phyloP scores from a whole-genome alignment of 1,140 invertebrate species.

The Sesamia nonagrioides region DNA sequence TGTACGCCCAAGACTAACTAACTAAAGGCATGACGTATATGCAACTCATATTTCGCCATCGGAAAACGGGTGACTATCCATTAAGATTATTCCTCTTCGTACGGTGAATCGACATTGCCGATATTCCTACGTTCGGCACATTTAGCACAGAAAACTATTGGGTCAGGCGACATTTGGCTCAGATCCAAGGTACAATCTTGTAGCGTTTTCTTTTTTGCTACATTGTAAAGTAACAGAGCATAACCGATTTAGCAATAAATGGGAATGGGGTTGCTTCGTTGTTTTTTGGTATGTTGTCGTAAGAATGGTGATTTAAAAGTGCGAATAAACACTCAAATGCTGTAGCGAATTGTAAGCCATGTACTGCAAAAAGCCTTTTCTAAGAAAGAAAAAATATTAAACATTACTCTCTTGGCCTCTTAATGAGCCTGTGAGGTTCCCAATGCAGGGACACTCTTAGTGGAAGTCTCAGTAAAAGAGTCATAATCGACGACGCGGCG shows the following conservation, averaged over 20 bases:
- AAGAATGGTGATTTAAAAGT: no score
- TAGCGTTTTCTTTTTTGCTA: conserved; percentile 55
- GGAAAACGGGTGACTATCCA: conserved; percentile 16
- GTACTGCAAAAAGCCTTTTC: no score
- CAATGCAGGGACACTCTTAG: no score
- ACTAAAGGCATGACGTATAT: background rate
- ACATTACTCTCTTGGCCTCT: no score
- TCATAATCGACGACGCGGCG: no score
- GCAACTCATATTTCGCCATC: conserved; percentile 4
- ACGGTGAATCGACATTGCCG: conserved; percentile 37
- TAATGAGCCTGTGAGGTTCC: no score
- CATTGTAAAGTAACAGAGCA: conserved; percentile 59
- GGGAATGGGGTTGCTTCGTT: conserved; percentile 32
- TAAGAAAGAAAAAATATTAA: no score
- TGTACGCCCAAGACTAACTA: no score
- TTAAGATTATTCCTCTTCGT: conserved; percentile 39
- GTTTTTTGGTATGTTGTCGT: background rate
- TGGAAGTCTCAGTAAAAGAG: no score
- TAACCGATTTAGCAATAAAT: conserved; percentile 62
- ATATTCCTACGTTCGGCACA: conserved; percentile 42
- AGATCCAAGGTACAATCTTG: conserved; percentile 61
- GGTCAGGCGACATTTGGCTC: conserved; percentile 63
- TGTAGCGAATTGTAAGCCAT: no score
- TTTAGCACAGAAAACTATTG: conserved; percentile 61
- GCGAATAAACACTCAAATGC: no score